phyloP scores from a whole-genome alignment of 1,140 invertebrate genomes.

The Mizuhopecten yessoensis region DNA sequence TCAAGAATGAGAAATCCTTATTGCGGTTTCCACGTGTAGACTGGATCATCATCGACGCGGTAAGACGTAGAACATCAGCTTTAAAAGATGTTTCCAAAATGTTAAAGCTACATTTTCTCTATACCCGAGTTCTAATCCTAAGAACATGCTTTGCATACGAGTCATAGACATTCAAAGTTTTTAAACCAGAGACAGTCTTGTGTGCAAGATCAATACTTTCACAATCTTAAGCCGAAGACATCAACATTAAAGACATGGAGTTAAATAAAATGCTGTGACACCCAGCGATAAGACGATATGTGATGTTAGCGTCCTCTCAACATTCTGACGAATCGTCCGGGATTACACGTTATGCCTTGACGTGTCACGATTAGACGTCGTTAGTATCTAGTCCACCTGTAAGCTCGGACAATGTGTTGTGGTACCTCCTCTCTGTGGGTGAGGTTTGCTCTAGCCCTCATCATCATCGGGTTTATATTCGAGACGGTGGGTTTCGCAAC shows the following conservation, averaged over 20 bases:
- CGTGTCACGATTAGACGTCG: too few relatives aligned
- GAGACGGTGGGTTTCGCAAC: not conserved
- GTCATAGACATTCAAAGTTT: not conserved
- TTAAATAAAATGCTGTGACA: not conserved
- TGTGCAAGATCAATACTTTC: too few relatives aligned
- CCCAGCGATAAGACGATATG: not conserved
- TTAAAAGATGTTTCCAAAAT: not conserved
- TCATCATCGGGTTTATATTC: conserved; percentile 33
- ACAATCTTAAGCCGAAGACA: too few relatives aligned
- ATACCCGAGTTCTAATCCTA: not conserved
- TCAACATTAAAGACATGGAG: not conserved
- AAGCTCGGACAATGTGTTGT: not conserved
- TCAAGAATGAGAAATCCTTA: not conserved
- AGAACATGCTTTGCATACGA: not conserved
- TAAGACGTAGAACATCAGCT: not conserved
- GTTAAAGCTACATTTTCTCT: not conserved
- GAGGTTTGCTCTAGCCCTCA: not conserved
- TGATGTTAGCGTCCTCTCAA: not conserved
- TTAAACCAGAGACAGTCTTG: too few relatives aligned
- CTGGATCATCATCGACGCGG: not conserved
- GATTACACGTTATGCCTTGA: too few relatives aligned
- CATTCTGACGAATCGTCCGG: too few relatives aligned
- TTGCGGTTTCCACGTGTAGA: not conserved
- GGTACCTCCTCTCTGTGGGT: conserved; percentile 5
- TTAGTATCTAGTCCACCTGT: not conserved